Base-by-base conservation (phyloP, 2,113 vertebrate genomes). In the Prinia subflava region DNA sequence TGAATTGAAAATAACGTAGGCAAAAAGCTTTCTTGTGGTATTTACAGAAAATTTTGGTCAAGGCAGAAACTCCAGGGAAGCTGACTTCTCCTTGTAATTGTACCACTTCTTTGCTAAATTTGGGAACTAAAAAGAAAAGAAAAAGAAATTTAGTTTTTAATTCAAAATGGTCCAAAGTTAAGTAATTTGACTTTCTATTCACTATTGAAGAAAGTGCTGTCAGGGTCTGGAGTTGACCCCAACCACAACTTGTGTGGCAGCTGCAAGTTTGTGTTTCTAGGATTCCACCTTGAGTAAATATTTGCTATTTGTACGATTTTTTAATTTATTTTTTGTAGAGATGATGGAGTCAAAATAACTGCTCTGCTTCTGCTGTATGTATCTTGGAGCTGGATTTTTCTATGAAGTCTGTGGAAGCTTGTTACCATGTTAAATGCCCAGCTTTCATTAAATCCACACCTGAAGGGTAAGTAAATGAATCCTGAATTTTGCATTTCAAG, bases 401-500 rank as follows among this genome's bases (percentile, higher is more conserved):
- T 55, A 3, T 91, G 83, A 78, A 78, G n/a, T 81, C 68, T 86
- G 55, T 83, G 69, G 64, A 83, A 96, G 64, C 11, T 90, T 86
- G n/a, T 86, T 83, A 33, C 50, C 14, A 6, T 2, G 3, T 71
- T 77, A 92, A 95, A 95, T 92, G 52, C 44, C 60, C 60, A 83
- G 37, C 47, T 94, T 96, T 96, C 88, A 81, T 77, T 94, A 83
- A 75, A 90, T 83, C 59, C 47, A 49, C 27, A 73, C 56, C 76
- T 92, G 76, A 92, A 89, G 31, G n/a, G 57, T 82, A 84, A 76
- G 85, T 74, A 90, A 83, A 96, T 71, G 56, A 92, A 92, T 93
- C 65, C 64, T 79, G 69, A 90, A 86, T 78, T 94, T 90, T 0
- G 0, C 15, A 27, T 83, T 90, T 88, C 78, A 86, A 88, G 79